Base-by-base conservation (phyloP, 2,113 vertebrate species). In the Cololabis saira region DNA sequence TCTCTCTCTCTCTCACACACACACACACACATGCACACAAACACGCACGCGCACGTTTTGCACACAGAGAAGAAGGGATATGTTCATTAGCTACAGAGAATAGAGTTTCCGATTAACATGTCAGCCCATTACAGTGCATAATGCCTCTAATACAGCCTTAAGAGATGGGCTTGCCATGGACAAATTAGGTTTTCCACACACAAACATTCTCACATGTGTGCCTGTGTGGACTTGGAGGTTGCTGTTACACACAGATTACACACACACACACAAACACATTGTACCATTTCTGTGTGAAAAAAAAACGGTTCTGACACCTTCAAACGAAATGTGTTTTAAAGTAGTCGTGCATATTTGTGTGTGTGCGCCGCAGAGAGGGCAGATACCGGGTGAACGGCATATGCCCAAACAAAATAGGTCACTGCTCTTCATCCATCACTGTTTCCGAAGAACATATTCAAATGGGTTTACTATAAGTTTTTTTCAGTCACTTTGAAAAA, bases 31-130 rank as follows among this genome's bases (percentile, higher is more conserved):
- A 71, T 37, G 33, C 33, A 43, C 30, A 57, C 15, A 27, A 62
- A 75, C 66, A 78, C 51, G 27, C 61, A 62, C 21, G 64, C 17
- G 45, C 58, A 74, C 57, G 68, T 37, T 9, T 37, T 37, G 33
- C 33, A 43, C 30, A 57, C 15, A 74, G 74, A 67, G 30, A 45
- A 66, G 66, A 81, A 87, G 78, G 82, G 78, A 90, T 89, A 83
- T 91, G 80, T 91, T 91, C 85, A 90, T 90, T 89, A 89, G 76
- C 82, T 64, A 71, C 86, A 87, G 67, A 89, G 88, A 90, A 87
- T 77, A 82, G 82, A 80, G 78, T 85, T 83, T 78, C 67, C 87
- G 85, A 91, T 91, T 83, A 89, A 91, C 83, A 89, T 87, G 90
- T 89, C 83, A 89, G 71, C 78, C 85, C 74, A 85, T 90, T 89